phyloP scores from a whole-genome alignment of 2,888 invertebrate genomes.

The Microctonus brassicae region DNA sequence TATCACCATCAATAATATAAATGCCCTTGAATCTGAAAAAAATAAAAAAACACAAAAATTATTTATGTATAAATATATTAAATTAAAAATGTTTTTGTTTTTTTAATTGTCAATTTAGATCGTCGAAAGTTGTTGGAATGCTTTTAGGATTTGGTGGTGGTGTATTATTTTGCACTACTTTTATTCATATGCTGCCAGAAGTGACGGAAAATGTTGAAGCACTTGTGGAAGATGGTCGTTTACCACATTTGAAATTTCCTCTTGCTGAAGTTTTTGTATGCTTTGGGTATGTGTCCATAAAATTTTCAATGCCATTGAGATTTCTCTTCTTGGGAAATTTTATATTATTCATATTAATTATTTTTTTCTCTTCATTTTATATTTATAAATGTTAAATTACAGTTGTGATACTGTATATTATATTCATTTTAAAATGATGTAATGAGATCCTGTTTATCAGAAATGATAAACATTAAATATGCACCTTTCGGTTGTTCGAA shows the following conservation, averaged over 20 bases:
- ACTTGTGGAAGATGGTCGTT: slow-evolving; percentile 69
- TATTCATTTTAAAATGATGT: background rate
- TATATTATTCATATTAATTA: background rate
- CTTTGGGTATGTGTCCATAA: slow-evolving; percentile 55
- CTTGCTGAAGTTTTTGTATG: slow-evolving; percentile 82
- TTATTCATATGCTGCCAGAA: slow-evolving; percentile 85
- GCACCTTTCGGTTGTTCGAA: background rate
- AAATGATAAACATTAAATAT: background rate
- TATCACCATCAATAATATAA: too few species aligned
- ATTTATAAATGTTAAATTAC: background rate
- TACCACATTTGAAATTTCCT: slow-evolving; percentile 74
- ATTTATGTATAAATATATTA: background rate
- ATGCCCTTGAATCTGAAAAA: too few species aligned
- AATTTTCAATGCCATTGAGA: background rate
- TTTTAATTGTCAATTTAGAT: slow-evolving; percentile 48
- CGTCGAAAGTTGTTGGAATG: slow-evolving; percentile 71
- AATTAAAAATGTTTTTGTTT: background rate
- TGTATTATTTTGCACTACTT: slow-evolving; percentile 84
- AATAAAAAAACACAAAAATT: too few species aligned
- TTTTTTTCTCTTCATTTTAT: background rate
- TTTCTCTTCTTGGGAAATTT: background rate
- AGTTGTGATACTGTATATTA: background rate
- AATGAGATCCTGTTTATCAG: background rate
- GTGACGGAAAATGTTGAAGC: slow-evolving; percentile 78
- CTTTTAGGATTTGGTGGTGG: slow-evolving; percentile 88